Base-by-base conservation (phyloP, 1,140 invertebrate species). In the Drosophila lacteicornis region DNA sequence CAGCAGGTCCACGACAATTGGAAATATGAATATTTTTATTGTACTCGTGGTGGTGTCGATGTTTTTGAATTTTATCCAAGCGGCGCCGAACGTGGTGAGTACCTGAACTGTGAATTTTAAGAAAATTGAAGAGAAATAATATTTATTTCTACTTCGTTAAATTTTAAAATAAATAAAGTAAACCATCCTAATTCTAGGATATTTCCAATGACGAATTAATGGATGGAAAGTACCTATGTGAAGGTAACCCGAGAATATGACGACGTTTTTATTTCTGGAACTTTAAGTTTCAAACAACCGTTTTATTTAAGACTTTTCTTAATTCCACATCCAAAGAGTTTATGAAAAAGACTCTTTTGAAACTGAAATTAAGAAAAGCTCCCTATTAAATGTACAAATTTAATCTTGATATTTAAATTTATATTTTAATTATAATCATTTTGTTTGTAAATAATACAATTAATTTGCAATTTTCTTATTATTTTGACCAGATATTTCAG, bases 401-500 rank as follows among this genome's bases (percentile, higher is more conserved):
- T n/a, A n/a, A n/a, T n/a, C n/a, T n/a, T 36, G 0, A 33, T 33
- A 0, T 17, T n/a, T 3, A 36, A 17, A 36, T 13, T 1, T 53
- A 19, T 53, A 38, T 63, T 40, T 55, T 19, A 25, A 42, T 43
- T 68, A 55, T 66, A 38, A 43, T 56, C 4, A 22, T 46, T 55
- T 22, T 9, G 46, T 49, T 46, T 75, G 43, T 74, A 55, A 42
- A 59, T 58, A 57, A 50, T 22, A 27, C 56, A 17, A 36, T 65
- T 79, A 47, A 47, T 46, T 43, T 66, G 1, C 25, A 22, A 22
- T 47, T 67, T 82, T 73, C 38, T 61, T 82, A 71, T 73, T 75
- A 49, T 76, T 86, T 86, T 49, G 38, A 47, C 22, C 50, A 86
- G 82, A 79, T 85, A 8, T 53, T 43, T 68, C 82, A 68, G 53